Base-by-base conservation (phyloP, 1,140 invertebrate species). In the Heliothis subflexa region DNA sequence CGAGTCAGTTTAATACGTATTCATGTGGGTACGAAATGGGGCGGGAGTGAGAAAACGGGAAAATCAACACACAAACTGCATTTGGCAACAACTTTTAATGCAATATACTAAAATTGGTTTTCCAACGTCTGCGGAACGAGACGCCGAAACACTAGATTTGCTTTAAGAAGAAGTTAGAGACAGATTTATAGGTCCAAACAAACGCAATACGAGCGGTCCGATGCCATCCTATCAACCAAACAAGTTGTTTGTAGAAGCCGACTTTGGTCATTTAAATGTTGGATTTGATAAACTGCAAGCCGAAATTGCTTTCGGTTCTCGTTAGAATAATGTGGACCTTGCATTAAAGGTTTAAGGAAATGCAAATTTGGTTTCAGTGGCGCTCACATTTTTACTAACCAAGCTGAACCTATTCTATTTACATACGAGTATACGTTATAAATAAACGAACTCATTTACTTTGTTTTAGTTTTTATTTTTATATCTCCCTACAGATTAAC, bases 61-160 rank as follows among this genome's bases (percentile, higher is more conserved):
- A 83, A 86, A 83, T 85, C 78, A 81, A 85, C 83, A 85, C 83
- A 82, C 78, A 89, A 88, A 90, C 85, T 87, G 79, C 86, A 89
- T 91, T 93, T 93, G 91, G 89, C 90, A 91, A 90, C 86, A 87
- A 89, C 83, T 84, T 86, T 86, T 83, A 87, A 83, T 81, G 81
- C 81, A 88, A 87, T 87, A 86, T 88, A 93, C 88, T 88, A 86
- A 91, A 88, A 93, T 92, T 91, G 90, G 85, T 92, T 91, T 93
- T 89, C 86, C 81, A 86, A 83, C 84, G 88, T 85, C 86, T 88
- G 85, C 83, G 78, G 83, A 85, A 81, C 83, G 81, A 70, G 81
- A 79, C 85, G 78, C 71, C 61, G 84, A 86, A 89, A 93, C 89
- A 91, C 86, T 88, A 86, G 89, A 89, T 88, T 85, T 83, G 83